A percentile compares a stretch with the other conserved stretches of the same genome.
Conservation (phyloP, 2,888 invertebrate species). For the Polydrusus pterygomalis region DNA sequence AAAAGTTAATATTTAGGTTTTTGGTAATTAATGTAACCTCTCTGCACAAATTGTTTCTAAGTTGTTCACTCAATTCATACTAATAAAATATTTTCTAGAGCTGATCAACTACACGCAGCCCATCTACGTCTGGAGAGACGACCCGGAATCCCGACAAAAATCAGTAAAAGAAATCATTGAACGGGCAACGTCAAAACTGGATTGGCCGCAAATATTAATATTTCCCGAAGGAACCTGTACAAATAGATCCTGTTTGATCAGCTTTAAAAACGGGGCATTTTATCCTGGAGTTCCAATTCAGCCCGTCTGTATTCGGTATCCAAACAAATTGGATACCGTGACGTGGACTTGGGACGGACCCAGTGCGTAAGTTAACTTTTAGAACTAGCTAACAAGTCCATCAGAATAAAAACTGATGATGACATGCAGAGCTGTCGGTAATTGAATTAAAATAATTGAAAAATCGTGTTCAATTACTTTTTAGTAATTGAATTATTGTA, state of each 20-base stretch:
- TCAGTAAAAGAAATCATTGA: constrained; percentile 92
- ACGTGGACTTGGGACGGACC: constrained; percentile 98
- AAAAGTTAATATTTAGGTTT: constrained; percentile 40
- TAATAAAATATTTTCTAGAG: constrained; percentile 74
- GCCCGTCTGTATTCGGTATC: constrained; percentile 93
- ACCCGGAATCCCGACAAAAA: constrained; percentile 92
- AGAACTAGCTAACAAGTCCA: too few relatives aligned
- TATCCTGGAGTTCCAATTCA: constrained; percentile 97
- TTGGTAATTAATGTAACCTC: too few relatives aligned
- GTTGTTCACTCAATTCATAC: not conserved
- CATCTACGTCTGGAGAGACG: constrained; percentile 94
- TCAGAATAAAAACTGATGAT: too few relatives aligned
- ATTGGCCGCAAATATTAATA: constrained; percentile 96
- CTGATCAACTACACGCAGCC: constrained; percentile 96
- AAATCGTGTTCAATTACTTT: too few relatives aligned
- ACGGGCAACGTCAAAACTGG: constrained; percentile 86
- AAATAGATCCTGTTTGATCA: constrained; percentile 92
- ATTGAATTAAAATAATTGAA: too few relatives aligned
- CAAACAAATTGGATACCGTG: constrained; percentile 90
- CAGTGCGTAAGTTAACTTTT: constrained; percentile 83
- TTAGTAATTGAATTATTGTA: too few relatives aligned
- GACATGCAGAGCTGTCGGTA: too few relatives aligned
- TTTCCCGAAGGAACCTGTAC: constrained; percentile 98
- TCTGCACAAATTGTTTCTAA: too few relatives aligned
- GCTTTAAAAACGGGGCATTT: constrained; percentile 94